Base-by-base conservation (phyloP, 2,888 invertebrate species). In the Saturnia japonica region DNA sequence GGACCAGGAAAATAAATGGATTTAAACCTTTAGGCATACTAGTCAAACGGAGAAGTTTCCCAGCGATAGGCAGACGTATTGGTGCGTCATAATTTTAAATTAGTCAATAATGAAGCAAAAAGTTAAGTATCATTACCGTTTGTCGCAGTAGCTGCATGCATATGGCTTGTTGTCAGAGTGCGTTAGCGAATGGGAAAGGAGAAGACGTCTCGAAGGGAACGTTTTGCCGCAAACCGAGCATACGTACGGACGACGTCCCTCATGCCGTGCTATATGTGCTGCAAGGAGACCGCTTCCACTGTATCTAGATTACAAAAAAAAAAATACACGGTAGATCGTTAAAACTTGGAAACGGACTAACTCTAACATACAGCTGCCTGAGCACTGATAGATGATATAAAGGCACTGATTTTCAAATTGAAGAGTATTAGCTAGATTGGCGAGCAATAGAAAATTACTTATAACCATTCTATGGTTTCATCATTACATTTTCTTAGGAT, bases 111-210 rank as follows among this genome's bases (percentile, higher is more conserved):
- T 22, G 19, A 12, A 1, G 25, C 25, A 14, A 16, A 57, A 8
- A 1, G 67, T 11, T 16, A 16, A 19, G 16, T 67, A n/a, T 47
- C 11, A 82, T 71, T 73, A 95, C 88, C 94, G 87, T 73, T 94
- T 92, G 72, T 94, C 94, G 81, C 95, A 96, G 79, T 93, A 91
- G 47, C 76, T 80, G 83, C 95, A 95, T 9, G 90, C 88, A 84
- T 94, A 91, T 0, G 94, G 95, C 83, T 95, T 95, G 77, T 84
- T 83, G 70, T 94, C 91, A 68, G 80, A 90, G 85, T 95, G 95
- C 40, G 94, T 93, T 75, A 91, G 94, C 81, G 90, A 89, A 83
- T 95, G 95, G 77, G 94, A 94, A 72, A 85, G 80, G 43, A 94
- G 87, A 72, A 94, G 87, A 1, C 94, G 90, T 71, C 82, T 78